Evolutionary conservation across 1,140 invertebrate genomes (phyloP).

Genomic region (Galendromus occidentalis): DNA sequence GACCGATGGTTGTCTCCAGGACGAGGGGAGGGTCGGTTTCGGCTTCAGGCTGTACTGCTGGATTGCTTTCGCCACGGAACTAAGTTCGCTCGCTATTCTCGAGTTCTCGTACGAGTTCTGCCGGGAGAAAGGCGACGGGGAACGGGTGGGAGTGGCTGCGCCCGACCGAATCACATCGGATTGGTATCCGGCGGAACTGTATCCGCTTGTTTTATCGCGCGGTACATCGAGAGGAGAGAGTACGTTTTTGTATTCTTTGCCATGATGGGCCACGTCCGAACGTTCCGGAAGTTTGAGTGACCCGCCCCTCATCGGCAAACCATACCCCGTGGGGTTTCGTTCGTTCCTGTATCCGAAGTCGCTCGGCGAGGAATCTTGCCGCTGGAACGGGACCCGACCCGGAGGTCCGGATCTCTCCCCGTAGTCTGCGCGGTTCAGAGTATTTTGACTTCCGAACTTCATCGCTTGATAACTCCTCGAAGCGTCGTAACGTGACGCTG

Average conservation of each 20-base stretch:
- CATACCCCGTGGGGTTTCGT: not conserved
- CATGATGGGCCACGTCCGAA: not conserved
- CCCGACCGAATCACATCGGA: not conserved
- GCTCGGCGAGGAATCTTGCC: not conserved
- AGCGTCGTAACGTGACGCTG: not conserved
- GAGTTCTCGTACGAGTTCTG: not conserved
- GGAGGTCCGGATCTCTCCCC: not conserved
- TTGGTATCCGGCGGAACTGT: not conserved
- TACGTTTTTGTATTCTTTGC: not conserved
- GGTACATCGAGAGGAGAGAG: not conserved
- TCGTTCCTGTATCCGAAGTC: not conserved
- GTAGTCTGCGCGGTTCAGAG: not conserved
- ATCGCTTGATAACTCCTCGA: slow-evolving; percentile 1
- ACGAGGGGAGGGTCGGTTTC: not conserved
- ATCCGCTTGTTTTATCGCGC: not conserved
- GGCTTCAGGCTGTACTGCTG: not conserved
- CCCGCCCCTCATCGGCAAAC: not conserved
- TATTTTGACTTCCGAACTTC: not conserved
- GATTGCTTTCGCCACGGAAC: not conserved
- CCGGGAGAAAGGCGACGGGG: not conserved
- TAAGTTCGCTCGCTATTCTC: not conserved
- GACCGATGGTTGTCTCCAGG: not conserved
- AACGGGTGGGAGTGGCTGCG: not conserved
- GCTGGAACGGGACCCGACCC: not conserved
- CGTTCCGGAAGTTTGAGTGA: not conserved